Evolutionary conservation across 2,797 vertebrate species (phyloP).

Genomic region (Triplophysa yarkandensis): DNA sequence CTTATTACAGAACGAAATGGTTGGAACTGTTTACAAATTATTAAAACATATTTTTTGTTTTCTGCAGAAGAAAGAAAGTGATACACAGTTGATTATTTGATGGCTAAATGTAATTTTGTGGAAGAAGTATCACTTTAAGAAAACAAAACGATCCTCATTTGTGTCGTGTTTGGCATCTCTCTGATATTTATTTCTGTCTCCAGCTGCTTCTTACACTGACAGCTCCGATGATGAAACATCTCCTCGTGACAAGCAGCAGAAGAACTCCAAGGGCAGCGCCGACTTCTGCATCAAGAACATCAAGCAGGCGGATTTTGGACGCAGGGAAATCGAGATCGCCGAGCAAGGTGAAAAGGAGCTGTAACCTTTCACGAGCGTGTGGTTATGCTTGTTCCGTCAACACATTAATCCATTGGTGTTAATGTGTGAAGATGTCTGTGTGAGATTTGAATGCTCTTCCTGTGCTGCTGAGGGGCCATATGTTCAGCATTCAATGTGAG

Average conservation of each 20-base stretch:
- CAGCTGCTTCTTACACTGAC: slow-evolving; percentile 98
- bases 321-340: slow-evolving; percentile 96
- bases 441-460: slow-evolving; percentile 30
- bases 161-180: background rate
- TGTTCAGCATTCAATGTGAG: slow-evolving; percentile 50
- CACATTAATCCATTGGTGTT: background rate
- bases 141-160: background rate
- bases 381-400: background rate
- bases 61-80: too few species aligned
- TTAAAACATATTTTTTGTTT: too few species aligned
- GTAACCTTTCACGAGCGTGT: slow-evolving; percentile 13
- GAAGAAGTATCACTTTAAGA: too few species aligned
- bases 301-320: slow-evolving; percentile 96
- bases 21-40: too few species aligned
- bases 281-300: slow-evolving; percentile 99
- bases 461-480: slow-evolving; percentile 55
- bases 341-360: slow-evolving; percentile 80
- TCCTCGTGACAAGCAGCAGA: slow-evolving; percentile 96
- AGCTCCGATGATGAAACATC: slow-evolving; percentile 98
- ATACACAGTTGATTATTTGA: too few species aligned
- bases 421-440: slow-evolving; percentile 28
- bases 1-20: too few species aligned
- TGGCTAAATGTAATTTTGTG: too few species aligned
- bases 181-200: slow-evolving; percentile 14
- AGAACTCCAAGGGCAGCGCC: slow-evolving; percentile 92